Percentiles rank a stretch among this genome's conserved stretches.
These are phyloP conservation scores for Alosa alosa DNA, from an alignment of 2,113 vertebrate species.

Conservation along the genomic window DNA sequence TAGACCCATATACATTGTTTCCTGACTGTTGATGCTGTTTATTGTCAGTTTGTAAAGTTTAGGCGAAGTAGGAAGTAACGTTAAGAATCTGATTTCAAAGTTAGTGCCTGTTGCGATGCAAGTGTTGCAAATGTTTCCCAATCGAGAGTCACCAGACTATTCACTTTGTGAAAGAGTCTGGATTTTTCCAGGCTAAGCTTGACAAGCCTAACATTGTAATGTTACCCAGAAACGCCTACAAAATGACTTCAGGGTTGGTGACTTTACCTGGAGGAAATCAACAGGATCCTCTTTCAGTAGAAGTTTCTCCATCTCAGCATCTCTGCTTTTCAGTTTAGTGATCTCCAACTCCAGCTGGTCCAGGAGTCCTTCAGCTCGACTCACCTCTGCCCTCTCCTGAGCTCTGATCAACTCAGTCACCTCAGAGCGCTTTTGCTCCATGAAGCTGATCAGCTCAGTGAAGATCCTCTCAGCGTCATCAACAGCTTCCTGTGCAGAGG, in stretches of 20 bases:
- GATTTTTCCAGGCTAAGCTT: no score
- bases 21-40: no score
- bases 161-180: no score
- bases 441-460: neutral
- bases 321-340: neutral
- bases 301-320: constrained; percentile 5
- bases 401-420: neutral
- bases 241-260: neutral
- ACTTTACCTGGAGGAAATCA: neutral
- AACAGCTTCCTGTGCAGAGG: neutral
- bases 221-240: no score
- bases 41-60: no score
- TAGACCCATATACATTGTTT: no score
- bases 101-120: no score
- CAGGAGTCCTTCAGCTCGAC: constrained; percentile 15
- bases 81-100: no score
- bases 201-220: no score
- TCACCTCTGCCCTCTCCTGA: constrained; percentile 10
- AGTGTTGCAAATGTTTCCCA: no score
- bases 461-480: neutral
- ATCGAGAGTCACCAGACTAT: no score
- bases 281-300: neutral
- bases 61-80: no score
- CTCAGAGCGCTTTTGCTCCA: constrained; percentile 9
- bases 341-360: constrained; percentile 4